Conservation (phyloP, 2,113 vertebrate species). For the Vicugna pacos region DNA sequence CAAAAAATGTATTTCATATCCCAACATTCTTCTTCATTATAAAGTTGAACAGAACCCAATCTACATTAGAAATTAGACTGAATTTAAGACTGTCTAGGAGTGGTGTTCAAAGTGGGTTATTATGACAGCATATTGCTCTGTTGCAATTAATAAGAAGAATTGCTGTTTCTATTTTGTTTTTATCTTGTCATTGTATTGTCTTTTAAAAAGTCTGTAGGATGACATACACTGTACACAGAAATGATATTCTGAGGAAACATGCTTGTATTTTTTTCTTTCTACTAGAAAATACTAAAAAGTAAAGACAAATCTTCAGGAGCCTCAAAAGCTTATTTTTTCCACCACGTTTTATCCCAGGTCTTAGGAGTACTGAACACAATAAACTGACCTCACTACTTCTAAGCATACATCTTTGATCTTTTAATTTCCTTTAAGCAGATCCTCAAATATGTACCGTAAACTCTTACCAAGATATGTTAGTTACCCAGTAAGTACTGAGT, state of each 20-base stretch:
- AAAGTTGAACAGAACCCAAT: neutral
- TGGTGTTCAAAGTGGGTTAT: neutral
- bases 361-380: neutral
- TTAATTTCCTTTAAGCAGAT: neutral
- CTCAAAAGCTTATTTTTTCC: neutral
- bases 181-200: neutral
- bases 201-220: neutral
- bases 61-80: neutral
- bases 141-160: neutral
- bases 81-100: neutral
- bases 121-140: neutral
- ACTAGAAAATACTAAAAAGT: neutral
- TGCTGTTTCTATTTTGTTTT: neutral
- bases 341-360: neutral
- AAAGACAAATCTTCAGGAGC: neutral
- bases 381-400: neutral
- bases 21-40: neutral
- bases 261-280: neutral
- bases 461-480: neutral
- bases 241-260: neutral
- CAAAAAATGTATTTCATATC: neutral
- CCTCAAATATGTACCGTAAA: neutral
- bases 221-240: neutral
- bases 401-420: neutral
- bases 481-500: neutral